These are phyloP conservation scores for Tachysurus vachellii DNA, from an alignment of 2,113 vertebrate species.

Conservation along the genomic window DNA sequence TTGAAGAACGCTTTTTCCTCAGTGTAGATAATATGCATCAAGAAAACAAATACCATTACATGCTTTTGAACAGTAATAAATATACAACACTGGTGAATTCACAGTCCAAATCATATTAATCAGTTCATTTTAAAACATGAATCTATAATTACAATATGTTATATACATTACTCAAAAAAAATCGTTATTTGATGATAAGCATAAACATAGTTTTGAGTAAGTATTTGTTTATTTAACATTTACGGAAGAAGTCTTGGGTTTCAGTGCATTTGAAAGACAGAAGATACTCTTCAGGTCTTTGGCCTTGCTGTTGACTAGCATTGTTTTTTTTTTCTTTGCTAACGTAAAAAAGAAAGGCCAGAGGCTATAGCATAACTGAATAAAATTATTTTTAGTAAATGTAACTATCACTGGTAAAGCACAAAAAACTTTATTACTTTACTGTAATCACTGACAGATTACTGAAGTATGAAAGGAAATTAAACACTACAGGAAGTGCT, in stretches of 20 bases:
- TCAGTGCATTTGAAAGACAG: neutral
- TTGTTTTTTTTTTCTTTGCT: too few relatives aligned
- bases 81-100: too few relatives aligned
- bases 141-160: neutral
- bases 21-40: too few relatives aligned
- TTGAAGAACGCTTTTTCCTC: too few relatives aligned
- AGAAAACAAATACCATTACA: too few relatives aligned
- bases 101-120: neutral
- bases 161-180: too few relatives aligned
- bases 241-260: neutral
- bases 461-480: neutral
- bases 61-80: too few relatives aligned
- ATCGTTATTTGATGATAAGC: neutral
- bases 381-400: neutral
- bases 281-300: neutral
- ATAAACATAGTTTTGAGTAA: neutral
- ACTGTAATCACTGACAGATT: neutral
- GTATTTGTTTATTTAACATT: neutral
- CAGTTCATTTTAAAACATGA: neutral
- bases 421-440: neutral
- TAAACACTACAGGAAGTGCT: neutral
- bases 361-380: neutral
- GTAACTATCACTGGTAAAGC: neutral
- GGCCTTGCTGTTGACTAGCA: too few relatives aligned
- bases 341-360: neutral